Percentiles rank a stretch among this genome's conserved stretches.
Evolutionary conservation across 2,888 invertebrate species (phyloP).

Genomic region (Byasa hedistus): DNA sequence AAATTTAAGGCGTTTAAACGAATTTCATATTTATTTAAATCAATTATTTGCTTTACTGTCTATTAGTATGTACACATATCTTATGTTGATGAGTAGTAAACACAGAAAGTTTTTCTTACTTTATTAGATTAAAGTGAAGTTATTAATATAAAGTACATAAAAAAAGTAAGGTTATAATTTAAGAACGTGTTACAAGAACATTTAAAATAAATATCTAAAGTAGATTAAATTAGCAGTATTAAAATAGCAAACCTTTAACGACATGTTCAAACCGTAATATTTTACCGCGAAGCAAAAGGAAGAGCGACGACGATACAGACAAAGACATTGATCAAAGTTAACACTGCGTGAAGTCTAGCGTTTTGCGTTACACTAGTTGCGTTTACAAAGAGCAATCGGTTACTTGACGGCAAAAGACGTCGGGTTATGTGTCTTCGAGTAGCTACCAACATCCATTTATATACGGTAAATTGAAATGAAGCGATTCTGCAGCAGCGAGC

Average conservation of each 20-base stretch:
- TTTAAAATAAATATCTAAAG: neutral
- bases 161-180: no score
- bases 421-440: slow-evolving; percentile 24
- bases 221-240: neutral
- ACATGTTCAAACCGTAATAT: neutral
- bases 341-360: slow-evolving; percentile 22
- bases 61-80: no score
- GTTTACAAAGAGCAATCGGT: slow-evolving; percentile 21
- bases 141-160: no score
- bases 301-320: neutral
- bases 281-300: neutral
- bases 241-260: neutral
- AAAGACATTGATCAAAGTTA: slow-evolving; percentile 17
- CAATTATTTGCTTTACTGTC: no score
- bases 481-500: slow-evolving; percentile 13
- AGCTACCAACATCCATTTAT: slow-evolving; percentile 22
- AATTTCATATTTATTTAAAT: no score
- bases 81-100: no score
- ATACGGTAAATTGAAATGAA: slow-evolving; percentile 36
- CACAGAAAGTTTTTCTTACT: no score
- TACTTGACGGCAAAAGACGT: slow-evolving; percentile 17
- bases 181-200: no score
- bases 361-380: slow-evolving; percentile 9
- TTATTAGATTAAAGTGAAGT: no score
- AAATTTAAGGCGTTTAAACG: no score